phyloP scores from a whole-genome alignment of 2,888 invertebrate species.

The Cryptocephalus primarius region DNA sequence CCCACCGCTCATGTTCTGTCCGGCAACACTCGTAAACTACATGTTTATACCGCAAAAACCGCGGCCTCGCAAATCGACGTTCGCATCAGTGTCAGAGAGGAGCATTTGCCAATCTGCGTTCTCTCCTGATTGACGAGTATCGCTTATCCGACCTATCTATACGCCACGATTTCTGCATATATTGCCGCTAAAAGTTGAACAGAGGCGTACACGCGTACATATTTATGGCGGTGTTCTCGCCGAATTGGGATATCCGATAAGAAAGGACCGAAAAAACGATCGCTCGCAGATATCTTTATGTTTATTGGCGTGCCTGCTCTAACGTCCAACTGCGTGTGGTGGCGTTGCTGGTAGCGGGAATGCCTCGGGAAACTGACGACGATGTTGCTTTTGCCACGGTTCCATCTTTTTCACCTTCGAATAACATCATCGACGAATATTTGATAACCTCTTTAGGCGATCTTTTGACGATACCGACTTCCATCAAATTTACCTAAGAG shows the following conservation, averaged over 20 bases:
- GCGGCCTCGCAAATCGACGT: not conserved
- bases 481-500: too few relatives aligned
- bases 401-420: too few relatives aligned
- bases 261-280: not conserved
- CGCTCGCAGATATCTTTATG: not conserved
- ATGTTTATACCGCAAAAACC: conserved; percentile 3
- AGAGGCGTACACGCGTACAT: conserved; percentile 8
- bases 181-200: conserved; percentile 12
- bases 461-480: too few relatives aligned
- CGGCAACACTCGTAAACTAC: conserved; percentile 36
- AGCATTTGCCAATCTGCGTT: conserved; percentile 3
- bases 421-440: too few relatives aligned
- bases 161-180: conserved; percentile 10
- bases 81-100: conserved; percentile 13
- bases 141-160: conserved; percentile 10
- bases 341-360: too few relatives aligned
- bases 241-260: not conserved
- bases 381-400: too few relatives aligned
- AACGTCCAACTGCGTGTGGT: too few relatives aligned
- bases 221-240: not conserved
- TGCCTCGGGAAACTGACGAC: too few relatives aligned
- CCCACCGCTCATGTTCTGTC: conserved; percentile 36
- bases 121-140: conserved; percentile 8
- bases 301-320: too few relatives aligned
- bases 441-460: too few relatives aligned